Evolutionary conservation across 2,797 vertebrate genomes (phyloP).

Genomic region (Novumbra hubbsi): DNA sequence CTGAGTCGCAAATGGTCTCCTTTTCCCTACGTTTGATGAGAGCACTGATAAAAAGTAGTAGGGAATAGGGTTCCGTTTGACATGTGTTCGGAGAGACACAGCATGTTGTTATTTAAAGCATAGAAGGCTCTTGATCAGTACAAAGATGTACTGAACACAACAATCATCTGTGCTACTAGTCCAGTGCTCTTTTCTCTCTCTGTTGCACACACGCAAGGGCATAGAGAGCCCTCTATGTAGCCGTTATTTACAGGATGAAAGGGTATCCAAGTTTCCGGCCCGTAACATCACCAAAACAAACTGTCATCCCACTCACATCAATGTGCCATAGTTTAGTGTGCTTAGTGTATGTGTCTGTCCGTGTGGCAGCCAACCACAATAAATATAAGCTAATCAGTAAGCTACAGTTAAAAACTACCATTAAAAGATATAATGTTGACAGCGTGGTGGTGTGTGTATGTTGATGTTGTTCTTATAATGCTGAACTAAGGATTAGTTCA

Average conservation of each 20-base stretch:
- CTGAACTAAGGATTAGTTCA: not conserved
- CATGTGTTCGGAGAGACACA: conserved; percentile 40
- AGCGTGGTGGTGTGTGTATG: not conserved
- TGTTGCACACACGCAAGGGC: conserved; percentile 22
- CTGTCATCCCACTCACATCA: not conserved
- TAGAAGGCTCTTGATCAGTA: conserved; percentile 62
- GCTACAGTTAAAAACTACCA: not conserved
- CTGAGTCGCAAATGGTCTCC: not conserved
- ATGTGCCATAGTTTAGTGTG: not conserved
- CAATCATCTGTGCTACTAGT: conserved; percentile 56
- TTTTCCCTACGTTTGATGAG: not conserved
- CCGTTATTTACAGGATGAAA: conserved; percentile 65
- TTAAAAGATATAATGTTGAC: not conserved
- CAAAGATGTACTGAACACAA: conserved; percentile 65
- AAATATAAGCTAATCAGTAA: not conserved
- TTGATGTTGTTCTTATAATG: not conserved
- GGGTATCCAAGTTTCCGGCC: conserved; percentile 48
- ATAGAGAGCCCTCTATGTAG: conserved; percentile 76
- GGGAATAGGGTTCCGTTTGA: conserved; percentile 5
- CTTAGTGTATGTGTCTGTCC: not conserved
- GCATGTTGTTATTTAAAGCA: conserved; percentile 51
- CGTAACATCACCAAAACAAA: conserved; percentile 20
- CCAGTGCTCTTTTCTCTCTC: conserved; percentile 28
- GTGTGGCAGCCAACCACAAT: not conserved
- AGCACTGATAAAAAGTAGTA: not conserved